Evolutionary conservation across 2,797 vertebrate genomes (phyloP), one percentile per base, ranked within the genome.

Genomic region (Tiaroga cobitis): DNA sequence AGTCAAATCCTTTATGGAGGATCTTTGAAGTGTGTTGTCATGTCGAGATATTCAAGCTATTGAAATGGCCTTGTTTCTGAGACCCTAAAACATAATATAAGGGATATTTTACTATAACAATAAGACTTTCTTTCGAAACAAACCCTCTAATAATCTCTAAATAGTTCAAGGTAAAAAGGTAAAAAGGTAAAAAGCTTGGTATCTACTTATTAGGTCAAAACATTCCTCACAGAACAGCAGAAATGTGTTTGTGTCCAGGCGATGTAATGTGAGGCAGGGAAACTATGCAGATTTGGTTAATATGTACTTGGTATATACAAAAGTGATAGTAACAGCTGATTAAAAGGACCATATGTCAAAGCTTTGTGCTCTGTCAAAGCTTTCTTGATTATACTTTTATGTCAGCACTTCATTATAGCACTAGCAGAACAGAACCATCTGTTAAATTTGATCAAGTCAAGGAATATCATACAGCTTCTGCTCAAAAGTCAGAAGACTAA

Each of bases 271-370:
- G 81, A 74, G 56, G 34, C 74, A 61, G n/a, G 68, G 80, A 85
- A 85, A 83, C 56, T 56, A n/a, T 39, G 78, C 81, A 85, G 49
- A 87, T 90, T 85, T 89, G 80, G 85, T 73, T 90, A 84, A 87
- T 81, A 89, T 89, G 82, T 67, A 72, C 80, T 84, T 90, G 89
- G 80, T 56, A 67, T 90, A 82, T 80, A 88, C 83, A 84, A 73
- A 39, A 39, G 59, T 89, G 89, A 88, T 88, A 85, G 83, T 80
- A 91, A 90, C 72, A 86, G 87, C 86, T 90, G 85, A 93, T 92
- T 91, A 90, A 92, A 87, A 92, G 89, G 86, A 90, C 90, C 89
- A 91, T 90, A 89, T 90, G 89, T 85, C 89, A 77, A 70, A 84
- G 87, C 87, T 90, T 88, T 86, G 80, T 83, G 46, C 82, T 84